Evolutionary conservation across 2,113 vertebrate species (phyloP).

Genomic region (Caretta caretta): DNA sequence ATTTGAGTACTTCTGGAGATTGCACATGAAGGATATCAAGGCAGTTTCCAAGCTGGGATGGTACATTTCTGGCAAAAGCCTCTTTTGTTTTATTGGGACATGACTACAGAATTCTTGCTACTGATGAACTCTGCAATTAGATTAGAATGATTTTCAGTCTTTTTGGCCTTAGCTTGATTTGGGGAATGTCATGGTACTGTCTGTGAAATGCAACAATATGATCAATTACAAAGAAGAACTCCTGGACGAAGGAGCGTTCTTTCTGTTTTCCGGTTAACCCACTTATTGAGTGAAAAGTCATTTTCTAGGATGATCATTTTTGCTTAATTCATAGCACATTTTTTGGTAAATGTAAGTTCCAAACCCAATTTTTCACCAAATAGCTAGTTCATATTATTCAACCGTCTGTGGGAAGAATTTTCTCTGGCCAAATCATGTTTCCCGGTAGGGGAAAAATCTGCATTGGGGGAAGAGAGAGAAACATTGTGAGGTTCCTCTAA

Average conservation of each 20-base stretch:
- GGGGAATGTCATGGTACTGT: not conserved
- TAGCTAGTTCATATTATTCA: constrained; percentile 2
- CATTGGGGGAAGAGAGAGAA: not conserved
- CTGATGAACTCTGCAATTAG: not conserved
- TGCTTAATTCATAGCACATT: constrained; percentile 22
- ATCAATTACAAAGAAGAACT: not conserved
- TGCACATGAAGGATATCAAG: not conserved
- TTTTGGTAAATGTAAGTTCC: not conserved
- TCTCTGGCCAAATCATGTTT: not conserved
- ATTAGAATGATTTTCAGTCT: constrained; percentile 29
- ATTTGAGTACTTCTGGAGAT: not conserved
- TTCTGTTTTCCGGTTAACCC: constrained; percentile 31
- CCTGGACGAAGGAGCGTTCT: not conserved
- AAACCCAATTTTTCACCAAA: not conserved
- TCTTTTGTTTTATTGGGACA: constrained; percentile 18
- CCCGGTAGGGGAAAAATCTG: not conserved
- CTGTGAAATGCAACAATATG: constrained; percentile 29
- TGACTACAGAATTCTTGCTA: not conserved
- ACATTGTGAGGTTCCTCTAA: constrained; percentile 39
- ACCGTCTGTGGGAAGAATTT: not conserved
- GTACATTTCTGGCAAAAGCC: not conserved
- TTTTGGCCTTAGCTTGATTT: constrained; percentile 38
- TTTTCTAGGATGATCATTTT: not conserved
- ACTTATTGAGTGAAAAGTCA: not conserved
- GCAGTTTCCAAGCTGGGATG: not conserved